Conservation (phyloP, 1,140 invertebrate genomes). For the Lasaia peninsularis region DNA sequence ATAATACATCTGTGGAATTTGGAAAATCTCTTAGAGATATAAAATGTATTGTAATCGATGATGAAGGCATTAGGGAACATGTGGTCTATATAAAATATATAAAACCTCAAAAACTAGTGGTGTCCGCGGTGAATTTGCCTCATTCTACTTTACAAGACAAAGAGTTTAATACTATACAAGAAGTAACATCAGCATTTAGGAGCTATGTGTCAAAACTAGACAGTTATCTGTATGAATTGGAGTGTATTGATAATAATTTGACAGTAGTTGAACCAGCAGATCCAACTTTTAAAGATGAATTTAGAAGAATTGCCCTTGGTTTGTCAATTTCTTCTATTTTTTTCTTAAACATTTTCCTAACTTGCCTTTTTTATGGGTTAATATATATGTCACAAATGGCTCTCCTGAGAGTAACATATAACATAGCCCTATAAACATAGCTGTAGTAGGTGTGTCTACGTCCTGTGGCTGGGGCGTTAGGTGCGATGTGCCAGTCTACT, state of each 20-base stretch:
- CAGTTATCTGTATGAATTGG: slow-evolving; percentile 50
- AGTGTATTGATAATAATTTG: slow-evolving; percentile 46
- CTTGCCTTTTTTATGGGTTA: too few species aligned
- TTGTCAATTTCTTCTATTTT: slow-evolving; percentile 9
- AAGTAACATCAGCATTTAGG: slow-evolving; percentile 37
- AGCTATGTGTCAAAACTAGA: slow-evolving; percentile 36
- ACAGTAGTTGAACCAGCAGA: slow-evolving; percentile 49
- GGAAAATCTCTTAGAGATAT: slow-evolving; percentile 50
- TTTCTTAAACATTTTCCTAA: too few species aligned
- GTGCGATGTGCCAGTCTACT: too few species aligned
- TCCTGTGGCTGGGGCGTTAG: too few species aligned
- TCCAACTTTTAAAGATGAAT: slow-evolving; percentile 51
- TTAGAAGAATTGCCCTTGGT: slow-evolving; percentile 40
- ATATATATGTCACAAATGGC: too few species aligned
- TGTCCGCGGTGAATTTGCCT: slow-evolving; percentile 37
- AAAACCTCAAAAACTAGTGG: slow-evolving; percentile 35
- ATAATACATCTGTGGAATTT: slow-evolving; percentile 32
- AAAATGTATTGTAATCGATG: slow-evolving; percentile 42
- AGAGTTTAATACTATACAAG: slow-evolving; percentile 40
- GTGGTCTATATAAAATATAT: slow-evolving; percentile 43
- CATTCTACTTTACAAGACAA: slow-evolving; percentile 37
- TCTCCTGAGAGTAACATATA: too few species aligned
- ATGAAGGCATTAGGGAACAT: slow-evolving; percentile 35
- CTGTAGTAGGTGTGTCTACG: too few species aligned
- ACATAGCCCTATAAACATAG: too few species aligned